Conservation (phyloP, 2,888 invertebrate genomes). For the Hipparchia semele region DNA sequence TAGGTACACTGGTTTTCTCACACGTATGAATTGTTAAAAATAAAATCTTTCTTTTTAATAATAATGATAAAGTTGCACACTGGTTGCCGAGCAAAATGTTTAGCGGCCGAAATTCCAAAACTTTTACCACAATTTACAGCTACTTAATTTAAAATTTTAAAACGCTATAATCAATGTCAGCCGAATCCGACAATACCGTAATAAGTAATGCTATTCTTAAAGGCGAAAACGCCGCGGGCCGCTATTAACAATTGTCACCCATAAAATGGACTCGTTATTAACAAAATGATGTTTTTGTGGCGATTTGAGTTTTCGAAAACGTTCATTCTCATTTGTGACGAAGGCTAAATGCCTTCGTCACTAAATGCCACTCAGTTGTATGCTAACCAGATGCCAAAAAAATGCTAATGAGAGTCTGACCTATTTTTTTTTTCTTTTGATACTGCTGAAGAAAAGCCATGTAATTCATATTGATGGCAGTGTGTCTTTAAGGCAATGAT, state of each 20-base stretch:
- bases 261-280: conserved; percentile 30
- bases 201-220: conserved; percentile 30
- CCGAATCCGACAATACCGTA: conserved; percentile 50
- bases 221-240: conserved; percentile 29
- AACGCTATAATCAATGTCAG: conserved; percentile 56
- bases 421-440: conserved; percentile 4
- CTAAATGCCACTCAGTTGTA: conserved; percentile 9
- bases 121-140: conserved; percentile 28
- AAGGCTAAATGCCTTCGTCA: background rate
- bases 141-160: conserved; percentile 63
- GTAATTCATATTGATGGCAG: background rate
- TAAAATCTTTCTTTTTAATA: no score
- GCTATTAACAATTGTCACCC: conserved; percentile 56
- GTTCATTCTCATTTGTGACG: conserved; percentile 12
- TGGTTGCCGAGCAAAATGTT: background rate
- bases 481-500: no score
- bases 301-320: conserved; percentile 17
- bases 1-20: conserved; percentile 5
- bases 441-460: background rate
- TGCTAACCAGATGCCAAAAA: conserved; percentile 21
- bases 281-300: conserved; percentile 15
- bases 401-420: conserved; percentile 29
- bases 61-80: background rate
- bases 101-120: conserved; percentile 1
- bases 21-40: background rate